phyloP scores from a whole-genome alignment of 2,888 invertebrate species.

The Erebia epiphron region DNA sequence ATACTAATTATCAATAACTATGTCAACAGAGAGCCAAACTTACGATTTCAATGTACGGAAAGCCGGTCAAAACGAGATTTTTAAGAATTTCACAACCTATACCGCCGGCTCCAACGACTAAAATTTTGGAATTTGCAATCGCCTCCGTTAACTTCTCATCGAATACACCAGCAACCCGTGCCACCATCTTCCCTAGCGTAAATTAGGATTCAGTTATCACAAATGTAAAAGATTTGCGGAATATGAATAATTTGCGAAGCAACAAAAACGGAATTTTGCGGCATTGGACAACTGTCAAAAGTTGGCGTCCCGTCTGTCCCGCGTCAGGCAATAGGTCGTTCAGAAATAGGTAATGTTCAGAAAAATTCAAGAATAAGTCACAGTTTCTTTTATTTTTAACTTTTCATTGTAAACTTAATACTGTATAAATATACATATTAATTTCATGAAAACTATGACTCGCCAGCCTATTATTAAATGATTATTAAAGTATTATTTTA shows the following conservation, averaged over 20 bases:
- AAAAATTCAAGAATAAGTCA: too few relatives aligned
- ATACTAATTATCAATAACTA: not conserved
- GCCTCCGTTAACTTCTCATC: slow-evolving; percentile 85
- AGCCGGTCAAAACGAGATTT: slow-evolving; percentile 97
- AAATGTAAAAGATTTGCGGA: slow-evolving; percentile 22
- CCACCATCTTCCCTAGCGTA: slow-evolving; percentile 81
- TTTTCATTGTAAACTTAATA: not conserved
- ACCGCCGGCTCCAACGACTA: slow-evolving; percentile 98
- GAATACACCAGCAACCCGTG: slow-evolving; percentile 86
- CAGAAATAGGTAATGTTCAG: slow-evolving; percentile 4
- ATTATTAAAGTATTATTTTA: too few relatives aligned
- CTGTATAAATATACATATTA: too few relatives aligned
- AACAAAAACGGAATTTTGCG: slow-evolving; percentile 35
- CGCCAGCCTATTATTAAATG: too few relatives aligned
- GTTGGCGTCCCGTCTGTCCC: slow-evolving; percentile 67
- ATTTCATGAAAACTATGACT: too few relatives aligned
- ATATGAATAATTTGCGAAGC: slow-evolving; percentile 26
- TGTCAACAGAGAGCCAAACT: slow-evolving; percentile 59
- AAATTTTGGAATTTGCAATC: slow-evolving; percentile 87
- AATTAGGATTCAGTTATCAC: slow-evolving; percentile 22
- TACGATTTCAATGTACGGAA: slow-evolving; percentile 96
- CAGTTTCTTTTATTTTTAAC: slow-evolving; percentile 11
- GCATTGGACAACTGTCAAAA: slow-evolving; percentile 54
- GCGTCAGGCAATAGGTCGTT: slow-evolving; percentile 30
- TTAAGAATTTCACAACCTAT: slow-evolving; percentile 99